phyloP scores from a whole-genome alignment of 2,797 vertebrate genomes.

The Esox masquinongy region DNA sequence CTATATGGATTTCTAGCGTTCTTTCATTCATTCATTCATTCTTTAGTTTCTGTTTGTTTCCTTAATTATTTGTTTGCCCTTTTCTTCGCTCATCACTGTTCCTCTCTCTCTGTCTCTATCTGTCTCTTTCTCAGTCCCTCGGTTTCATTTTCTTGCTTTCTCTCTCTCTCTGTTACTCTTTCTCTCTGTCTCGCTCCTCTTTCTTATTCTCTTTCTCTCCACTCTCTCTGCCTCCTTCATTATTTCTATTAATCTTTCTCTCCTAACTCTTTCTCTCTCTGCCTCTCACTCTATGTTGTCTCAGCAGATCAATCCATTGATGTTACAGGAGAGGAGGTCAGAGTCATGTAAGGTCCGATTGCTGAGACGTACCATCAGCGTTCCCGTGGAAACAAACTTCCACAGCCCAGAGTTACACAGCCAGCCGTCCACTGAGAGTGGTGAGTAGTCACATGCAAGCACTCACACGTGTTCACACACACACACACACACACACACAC shows the following conservation, averaged over 20 bases:
- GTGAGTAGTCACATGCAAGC: constrained; percentile 64
- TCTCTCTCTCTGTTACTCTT: constrained; percentile 5
- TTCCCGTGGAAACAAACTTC: constrained; percentile 78
- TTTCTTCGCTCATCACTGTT: neutral
- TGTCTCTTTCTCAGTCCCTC: neutral
- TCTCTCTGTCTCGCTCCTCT: constrained; percentile 5
- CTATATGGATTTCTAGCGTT: neutral
- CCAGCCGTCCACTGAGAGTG: constrained; percentile 69
- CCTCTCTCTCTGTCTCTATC: neutral
- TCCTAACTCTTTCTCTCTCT: constrained; percentile 8
- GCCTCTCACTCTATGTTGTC: neutral
- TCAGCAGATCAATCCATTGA: constrained; percentile 52
- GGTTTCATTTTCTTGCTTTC: neutral
- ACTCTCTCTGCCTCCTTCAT: neutral
- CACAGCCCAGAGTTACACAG: constrained; percentile 64
- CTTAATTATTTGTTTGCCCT: neutral
- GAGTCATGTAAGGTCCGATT: constrained; percentile 69
- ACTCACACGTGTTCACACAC: constrained; percentile 9
- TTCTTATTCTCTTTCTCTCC: neutral
- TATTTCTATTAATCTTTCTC: neutral
- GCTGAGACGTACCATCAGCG: constrained; percentile 81
- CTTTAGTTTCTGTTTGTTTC: neutral
- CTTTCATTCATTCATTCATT: no score
- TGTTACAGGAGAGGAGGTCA: constrained; percentile 64
- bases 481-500: neutral